Evolutionary conservation across 2,113 vertebrate genomes (phyloP).

Genomic region (Odocoileus virginianus): DNA sequence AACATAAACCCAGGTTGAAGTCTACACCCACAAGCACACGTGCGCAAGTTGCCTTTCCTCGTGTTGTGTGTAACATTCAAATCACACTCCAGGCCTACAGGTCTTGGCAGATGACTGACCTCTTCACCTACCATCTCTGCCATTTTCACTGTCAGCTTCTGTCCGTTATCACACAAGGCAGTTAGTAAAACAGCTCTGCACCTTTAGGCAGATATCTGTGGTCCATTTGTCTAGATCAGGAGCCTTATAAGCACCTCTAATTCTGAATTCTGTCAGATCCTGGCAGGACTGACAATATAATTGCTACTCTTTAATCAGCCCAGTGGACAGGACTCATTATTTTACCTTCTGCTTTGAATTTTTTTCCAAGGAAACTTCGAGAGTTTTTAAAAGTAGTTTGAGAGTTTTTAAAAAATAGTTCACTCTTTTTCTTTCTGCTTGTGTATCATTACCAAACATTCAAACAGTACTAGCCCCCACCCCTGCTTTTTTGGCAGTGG

Average conservation of each 20-base stretch:
- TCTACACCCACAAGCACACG: not conserved
- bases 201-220: slow-evolving; percentile 31
- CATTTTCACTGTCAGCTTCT: slow-evolving; percentile 16
- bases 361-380: not conserved
- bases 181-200: slow-evolving; percentile 27
- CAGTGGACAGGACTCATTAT: slow-evolving; percentile 43
- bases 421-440: not conserved
- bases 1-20: too few relatives aligned
- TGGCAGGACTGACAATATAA: not conserved
- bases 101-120: slow-evolving; percentile 14
- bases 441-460: not conserved
- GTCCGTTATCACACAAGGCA: not conserved
- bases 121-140: not conserved
- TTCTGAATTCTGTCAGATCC: slow-evolving; percentile 34
- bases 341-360: slow-evolving; percentile 26
- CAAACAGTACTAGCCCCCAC: not conserved
- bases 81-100: not conserved
- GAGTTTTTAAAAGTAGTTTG: not conserved
- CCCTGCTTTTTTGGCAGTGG: not conserved
- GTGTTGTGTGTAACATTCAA: not conserved
- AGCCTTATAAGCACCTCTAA: not conserved
- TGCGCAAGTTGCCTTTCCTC: not conserved
- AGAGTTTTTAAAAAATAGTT: not conserved
- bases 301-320: slow-evolving; percentile 45
- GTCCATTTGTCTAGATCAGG: slow-evolving; percentile 61